Evolutionary conservation across 2,797 vertebrate species (phyloP).

Genomic region (Gila robusta): DNA sequence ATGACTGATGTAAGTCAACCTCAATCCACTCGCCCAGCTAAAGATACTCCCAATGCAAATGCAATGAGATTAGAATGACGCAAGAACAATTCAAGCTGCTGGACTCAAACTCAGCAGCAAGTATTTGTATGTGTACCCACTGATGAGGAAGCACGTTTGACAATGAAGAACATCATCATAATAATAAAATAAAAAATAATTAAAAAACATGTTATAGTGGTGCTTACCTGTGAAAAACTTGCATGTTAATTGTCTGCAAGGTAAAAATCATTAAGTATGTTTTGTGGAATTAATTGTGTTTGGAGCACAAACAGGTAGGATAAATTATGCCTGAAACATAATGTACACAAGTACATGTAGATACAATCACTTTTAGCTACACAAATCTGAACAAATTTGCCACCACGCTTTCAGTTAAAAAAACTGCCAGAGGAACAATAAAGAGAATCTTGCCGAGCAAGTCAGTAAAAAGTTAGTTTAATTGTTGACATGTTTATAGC

Average conservation of each 20-base stretch:
- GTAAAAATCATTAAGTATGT: not conserved
- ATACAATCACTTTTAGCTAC: not conserved
- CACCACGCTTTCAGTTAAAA: not conserved
- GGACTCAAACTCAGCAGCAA: conserved; percentile 2
- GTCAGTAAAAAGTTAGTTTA: not conserved
- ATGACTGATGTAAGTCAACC: conserved; percentile 71
- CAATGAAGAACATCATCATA: not conserved
- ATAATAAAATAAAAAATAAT: not conserved
- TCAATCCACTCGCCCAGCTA: conserved; percentile 69
- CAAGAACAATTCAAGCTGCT: conserved; percentile 38
- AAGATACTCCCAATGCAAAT: conserved; percentile 51
- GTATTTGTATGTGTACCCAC: not conserved
- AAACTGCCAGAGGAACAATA: not conserved
- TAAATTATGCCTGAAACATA: not conserved
- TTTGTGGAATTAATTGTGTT: not conserved
- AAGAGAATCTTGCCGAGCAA: not conserved
- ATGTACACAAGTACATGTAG: not conserved
- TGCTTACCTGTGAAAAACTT: not conserved
- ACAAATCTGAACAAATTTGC: not conserved
- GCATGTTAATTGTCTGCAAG: not conserved
- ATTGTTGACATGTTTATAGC: not conserved
- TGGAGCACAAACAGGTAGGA: not conserved
- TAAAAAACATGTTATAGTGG: not conserved
- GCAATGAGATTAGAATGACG: conserved; percentile 55
- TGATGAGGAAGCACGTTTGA: not conserved